Evolutionary conservation across 2,113 vertebrate genomes (phyloP).

Genomic region (Nestor notabilis): DNA sequence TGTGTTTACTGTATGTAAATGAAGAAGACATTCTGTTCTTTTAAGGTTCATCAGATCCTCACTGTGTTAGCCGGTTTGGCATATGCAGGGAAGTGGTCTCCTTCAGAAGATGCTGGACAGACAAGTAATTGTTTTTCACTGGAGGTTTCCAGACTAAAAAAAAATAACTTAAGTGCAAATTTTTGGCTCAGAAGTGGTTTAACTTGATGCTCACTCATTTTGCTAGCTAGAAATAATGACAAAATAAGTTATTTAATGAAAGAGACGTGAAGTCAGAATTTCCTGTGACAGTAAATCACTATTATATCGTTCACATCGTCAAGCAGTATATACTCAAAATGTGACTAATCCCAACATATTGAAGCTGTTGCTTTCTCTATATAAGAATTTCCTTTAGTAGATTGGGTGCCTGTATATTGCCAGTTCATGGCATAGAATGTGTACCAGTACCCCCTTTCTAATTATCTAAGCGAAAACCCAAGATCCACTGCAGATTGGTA

Average conservation of each 20-base stretch:
- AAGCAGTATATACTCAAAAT: neutral
- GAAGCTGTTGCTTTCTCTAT: neutral
- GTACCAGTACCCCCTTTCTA: neutral
- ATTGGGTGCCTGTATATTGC: neutral
- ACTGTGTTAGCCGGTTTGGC: conserved; percentile 17
- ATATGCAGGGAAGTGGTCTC: neutral
- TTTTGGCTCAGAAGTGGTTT: neutral
- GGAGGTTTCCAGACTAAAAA: neutral
- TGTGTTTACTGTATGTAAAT: conserved; percentile 80
- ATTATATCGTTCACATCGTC: neutral
- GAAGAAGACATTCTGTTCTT: conserved; percentile 77
- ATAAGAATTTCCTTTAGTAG: neutral
- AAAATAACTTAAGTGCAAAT: neutral
- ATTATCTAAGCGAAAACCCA: neutral
- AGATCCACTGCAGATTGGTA: neutral
- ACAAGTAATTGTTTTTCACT: neutral
- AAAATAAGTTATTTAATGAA: neutral
- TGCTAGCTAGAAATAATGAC: neutral
- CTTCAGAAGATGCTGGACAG: conserved; percentile 33
- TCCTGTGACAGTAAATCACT: neutral
- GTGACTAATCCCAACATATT: neutral
- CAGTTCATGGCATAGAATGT: neutral
- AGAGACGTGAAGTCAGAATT: neutral
- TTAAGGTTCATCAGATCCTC: conserved; percentile 29
- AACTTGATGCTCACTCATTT: neutral